These are phyloP conservation scores for Megalonaias nervosa DNA, from an alignment of 1,140 invertebrate species.

Conservation along the genomic window DNA sequence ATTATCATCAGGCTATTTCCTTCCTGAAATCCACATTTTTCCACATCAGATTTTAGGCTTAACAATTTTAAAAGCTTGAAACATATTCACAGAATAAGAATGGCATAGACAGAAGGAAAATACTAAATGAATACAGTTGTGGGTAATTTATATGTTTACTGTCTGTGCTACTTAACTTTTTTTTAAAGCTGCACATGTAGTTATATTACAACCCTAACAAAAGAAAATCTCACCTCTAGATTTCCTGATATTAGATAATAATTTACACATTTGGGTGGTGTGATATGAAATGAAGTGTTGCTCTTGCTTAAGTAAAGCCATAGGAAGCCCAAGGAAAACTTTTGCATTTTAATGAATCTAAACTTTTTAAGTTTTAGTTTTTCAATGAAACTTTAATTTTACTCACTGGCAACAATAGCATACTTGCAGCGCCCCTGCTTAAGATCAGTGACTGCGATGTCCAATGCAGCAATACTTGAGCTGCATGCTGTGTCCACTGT, in stretches of 20 bases:
- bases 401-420: constrained; percentile 55
- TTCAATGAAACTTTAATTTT: not conserved
- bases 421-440: constrained; percentile 43
- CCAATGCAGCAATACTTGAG: constrained; percentile 57
- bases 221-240: not conserved
- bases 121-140: too few species aligned
- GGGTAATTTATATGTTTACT: too few species aligned
- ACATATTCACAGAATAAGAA: too few species aligned
- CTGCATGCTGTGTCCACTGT: constrained; percentile 62
- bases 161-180: too few species aligned
- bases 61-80: too few species aligned
- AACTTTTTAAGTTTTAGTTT: not conserved
- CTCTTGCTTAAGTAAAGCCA: not conserved
- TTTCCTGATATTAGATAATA: not conserved
- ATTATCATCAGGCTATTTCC: too few species aligned
- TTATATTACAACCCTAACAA: too few species aligned
- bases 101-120: too few species aligned
- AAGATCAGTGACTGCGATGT: constrained; percentile 57
- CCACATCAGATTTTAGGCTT: too few species aligned
- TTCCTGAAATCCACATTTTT: too few species aligned
- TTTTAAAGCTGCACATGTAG: too few species aligned
- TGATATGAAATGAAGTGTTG: not conserved
- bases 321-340: not conserved
- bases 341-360: not conserved
- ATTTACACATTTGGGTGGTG: not conserved